Conservation (phyloP, 2,888 invertebrate species). For the Dorcus hopei region DNA sequence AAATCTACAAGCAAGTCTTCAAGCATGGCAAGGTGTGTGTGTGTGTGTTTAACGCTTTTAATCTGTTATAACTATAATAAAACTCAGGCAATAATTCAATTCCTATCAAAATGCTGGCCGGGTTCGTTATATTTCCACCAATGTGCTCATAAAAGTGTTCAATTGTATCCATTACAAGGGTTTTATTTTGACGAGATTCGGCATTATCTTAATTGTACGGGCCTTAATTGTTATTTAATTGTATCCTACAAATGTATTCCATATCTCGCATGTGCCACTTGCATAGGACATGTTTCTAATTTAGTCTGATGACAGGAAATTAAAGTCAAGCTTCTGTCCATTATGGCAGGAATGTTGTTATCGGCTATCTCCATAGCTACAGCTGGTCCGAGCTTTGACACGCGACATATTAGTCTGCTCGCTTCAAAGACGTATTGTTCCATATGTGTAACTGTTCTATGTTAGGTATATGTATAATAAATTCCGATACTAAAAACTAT, state of each 20-base stretch:
- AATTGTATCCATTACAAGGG: too few species aligned
- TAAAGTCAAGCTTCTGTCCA: slow-evolving; percentile 45
- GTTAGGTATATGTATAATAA: background rate
- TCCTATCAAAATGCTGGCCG: too few species aligned
- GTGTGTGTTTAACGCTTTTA: too few species aligned
- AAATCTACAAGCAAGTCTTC: too few species aligned
- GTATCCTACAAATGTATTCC: background rate
- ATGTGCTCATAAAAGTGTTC: too few species aligned
- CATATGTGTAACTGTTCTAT: slow-evolving; percentile 2
- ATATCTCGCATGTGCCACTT: slow-evolving; percentile 12
- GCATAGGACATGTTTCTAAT: slow-evolving; percentile 38
- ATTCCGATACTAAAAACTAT: background rate
- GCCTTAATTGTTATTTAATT: background rate
- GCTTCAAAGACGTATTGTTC: slow-evolving; percentile 36
- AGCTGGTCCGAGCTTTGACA: slow-evolving; percentile 37
- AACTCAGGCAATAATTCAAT: too few species aligned
- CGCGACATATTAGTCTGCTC: slow-evolving; percentile 16
- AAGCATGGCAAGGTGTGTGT: too few species aligned
- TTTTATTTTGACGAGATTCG: too few species aligned
- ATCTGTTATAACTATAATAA: too few species aligned
- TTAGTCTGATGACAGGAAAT: slow-evolving; percentile 46
- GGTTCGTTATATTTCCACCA: too few species aligned
- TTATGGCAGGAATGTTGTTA: slow-evolving; percentile 44
- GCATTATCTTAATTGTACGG: too few species aligned
- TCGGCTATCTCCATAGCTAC: slow-evolving; percentile 44